Base-by-base conservation (phyloP, 2,888 invertebrate species). In the Polydrusus cervinus region DNA sequence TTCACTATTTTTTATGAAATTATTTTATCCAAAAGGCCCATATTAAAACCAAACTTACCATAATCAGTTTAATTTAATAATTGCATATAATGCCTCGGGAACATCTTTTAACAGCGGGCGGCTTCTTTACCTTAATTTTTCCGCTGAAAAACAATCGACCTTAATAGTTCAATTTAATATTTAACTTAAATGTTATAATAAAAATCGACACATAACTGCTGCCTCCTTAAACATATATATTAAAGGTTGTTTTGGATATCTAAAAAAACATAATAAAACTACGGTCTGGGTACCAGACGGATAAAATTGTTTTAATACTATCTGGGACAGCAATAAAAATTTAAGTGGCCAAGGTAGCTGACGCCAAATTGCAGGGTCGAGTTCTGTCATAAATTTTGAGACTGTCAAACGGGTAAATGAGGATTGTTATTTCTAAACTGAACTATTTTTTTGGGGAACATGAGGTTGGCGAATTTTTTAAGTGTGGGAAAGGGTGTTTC, bases 151-250 rank as follows among this genome's bases (percentile, higher is more conserved):
- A n/a, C 72, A 75, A 75, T 71, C 75, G 68, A 40, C 68, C 57
- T 51, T 75, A 75, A 75, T 75, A 75, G 74, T 74, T 68, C 79
- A 78, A 80, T 80, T 79, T 79, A 78, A 78, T 75, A 74, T 80
- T 80, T 80, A 80, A 78, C 75, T 75, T 79, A 79, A 80, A 79
- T 74, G 72, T 74, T 78, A 75, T 67, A 76, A 75, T 78, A 71
- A 79, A 79, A 79, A 68, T 72, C 71, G 71, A 71, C 74, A 70
- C 70, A 66, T 70, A 64, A 64, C 45, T 43, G 69, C 49, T 25
- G 62, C 71, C 71, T 71, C 62, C 43, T 65, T 76, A 76, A 76
- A 76, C 72, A 76, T 76, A 76, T 68, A 72, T 68, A 76, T 76
- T 76, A 76, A 55, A 51, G 72, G 67, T 72, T 60, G 69, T 76